These are phyloP conservation scores for Drosophila biarmipes DNA, from an alignment of 1,140 invertebrate genomes.

Conservation along the genomic window DNA sequence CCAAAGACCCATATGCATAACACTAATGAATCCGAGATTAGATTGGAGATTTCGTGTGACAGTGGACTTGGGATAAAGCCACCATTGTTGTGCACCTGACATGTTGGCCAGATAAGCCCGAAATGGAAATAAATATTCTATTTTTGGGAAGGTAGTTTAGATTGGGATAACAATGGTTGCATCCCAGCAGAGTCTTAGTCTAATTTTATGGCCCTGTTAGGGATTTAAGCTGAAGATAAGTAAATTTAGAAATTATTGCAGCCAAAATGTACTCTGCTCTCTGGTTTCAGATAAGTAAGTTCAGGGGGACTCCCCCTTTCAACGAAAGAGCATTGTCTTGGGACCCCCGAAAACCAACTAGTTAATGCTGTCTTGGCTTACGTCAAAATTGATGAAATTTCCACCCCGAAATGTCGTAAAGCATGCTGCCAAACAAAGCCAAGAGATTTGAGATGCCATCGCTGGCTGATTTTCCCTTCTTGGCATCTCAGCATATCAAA, in stretches of 20 bases:
- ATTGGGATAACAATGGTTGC: slow-evolving; percentile 25
- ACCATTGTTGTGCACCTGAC: slow-evolving; percentile 12
- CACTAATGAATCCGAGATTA: slow-evolving; percentile 41
- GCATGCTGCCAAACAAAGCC: slow-evolving; percentile 24
- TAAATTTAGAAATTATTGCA: slow-evolving; percentile 1
- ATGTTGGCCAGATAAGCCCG: slow-evolving; percentile 3
- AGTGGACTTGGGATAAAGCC: background rate
- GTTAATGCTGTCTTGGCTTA: slow-evolving; percentile 51
- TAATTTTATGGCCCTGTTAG: slow-evolving; percentile 25
- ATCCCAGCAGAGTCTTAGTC: slow-evolving; percentile 4
- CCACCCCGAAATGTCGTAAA: slow-evolving; percentile 1
- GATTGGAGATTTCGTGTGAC: slow-evolving; percentile 33
- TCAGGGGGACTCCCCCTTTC: background rate
- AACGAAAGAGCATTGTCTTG: slow-evolving; percentile 1
- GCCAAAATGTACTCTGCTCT: too few species aligned
- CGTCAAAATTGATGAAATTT: slow-evolving; percentile 45
- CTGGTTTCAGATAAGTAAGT: slow-evolving; percentile 3
- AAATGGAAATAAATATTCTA: slow-evolving; percentile 30
- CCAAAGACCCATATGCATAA: slow-evolving; percentile 17
- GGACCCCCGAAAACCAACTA: slow-evolving; percentile 31
- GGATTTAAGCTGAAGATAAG: slow-evolving; percentile 14
- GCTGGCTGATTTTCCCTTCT: slow-evolving; percentile 11
- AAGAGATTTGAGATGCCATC: slow-evolving; percentile 40
- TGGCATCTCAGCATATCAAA: slow-evolving; percentile 7
- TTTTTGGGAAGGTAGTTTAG: slow-evolving; percentile 24